A percentile compares a stretch with the other conserved stretches of the same genome.
Conservation (phyloP, 2,888 invertebrate genomes). For the Empis stercorea region DNA sequence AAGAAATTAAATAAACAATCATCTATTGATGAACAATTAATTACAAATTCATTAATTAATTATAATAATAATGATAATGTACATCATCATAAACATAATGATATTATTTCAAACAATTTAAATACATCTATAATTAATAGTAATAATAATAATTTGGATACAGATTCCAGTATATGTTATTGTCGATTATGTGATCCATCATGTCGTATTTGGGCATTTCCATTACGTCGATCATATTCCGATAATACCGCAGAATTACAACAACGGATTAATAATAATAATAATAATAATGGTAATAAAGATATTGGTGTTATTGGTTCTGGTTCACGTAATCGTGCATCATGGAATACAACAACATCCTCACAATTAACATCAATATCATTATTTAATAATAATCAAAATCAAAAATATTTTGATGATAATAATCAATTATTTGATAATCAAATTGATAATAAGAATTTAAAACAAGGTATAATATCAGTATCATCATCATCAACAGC, state of each 20-base stretch:
- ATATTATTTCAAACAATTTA: background rate
- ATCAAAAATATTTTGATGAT: background rate
- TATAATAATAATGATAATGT: slow-evolving; percentile 12
- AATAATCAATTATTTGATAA: background rate
- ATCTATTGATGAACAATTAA: no score
- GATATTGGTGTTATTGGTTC: slow-evolving; percentile 21
- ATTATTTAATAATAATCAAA: slow-evolving; percentile 11
- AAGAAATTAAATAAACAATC: no score
- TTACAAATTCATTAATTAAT: slow-evolving; percentile 10
- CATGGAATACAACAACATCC: slow-evolving; percentile 17
- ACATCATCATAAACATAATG: background rate
- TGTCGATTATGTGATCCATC: slow-evolving; percentile 31
- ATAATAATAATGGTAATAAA: slow-evolving; percentile 9
- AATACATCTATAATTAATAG: background rate
- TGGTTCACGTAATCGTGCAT: slow-evolving; percentile 9
- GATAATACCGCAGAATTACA: slow-evolving; percentile 26
- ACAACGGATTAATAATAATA: background rate
- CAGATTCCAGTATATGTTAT: slow-evolving; percentile 15
- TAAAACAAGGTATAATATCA: slow-evolving; percentile 1
- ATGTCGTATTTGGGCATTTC: slow-evolving; percentile 35
- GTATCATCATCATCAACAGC: slow-evolving; percentile 7
- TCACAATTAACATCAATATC: slow-evolving; percentile 17
- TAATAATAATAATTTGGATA: slow-evolving; percentile 3
- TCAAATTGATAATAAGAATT: background rate
- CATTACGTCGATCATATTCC: slow-evolving; percentile 31